Evolutionary conservation across 2,888 invertebrate genomes (phyloP), one percentile per base, ranked within the genome.

Genomic region (Baronia brevicornis): DNA sequence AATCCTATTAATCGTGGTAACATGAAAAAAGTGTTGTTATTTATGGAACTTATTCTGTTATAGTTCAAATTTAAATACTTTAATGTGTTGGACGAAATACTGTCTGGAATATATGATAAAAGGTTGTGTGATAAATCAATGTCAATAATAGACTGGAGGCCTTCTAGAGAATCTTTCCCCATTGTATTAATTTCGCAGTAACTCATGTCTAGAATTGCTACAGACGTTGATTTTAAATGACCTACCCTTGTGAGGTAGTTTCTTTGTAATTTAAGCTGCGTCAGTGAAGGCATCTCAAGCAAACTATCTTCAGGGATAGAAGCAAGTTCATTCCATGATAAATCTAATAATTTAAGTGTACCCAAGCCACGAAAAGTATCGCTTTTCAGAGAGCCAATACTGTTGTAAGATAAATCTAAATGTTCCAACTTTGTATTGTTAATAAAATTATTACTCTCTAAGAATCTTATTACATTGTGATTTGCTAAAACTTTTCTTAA

Each of bases 251-350:
- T 86, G 1, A 91, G 61, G 48, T 89, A 89, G 57, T 91, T 91
- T 46, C 88, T 80, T 2, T 91, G 89, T 18, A 93, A 54, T 56
- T 89, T 89, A 6, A 93, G 60, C 27, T 82, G 72, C 3, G 80
- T 82, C 13, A 93, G 60, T 1, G 86, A 79, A 7, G 86, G 82
- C 62, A 89, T 91, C 43, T 87, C 80, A 17, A 78, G 61, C 44
- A 93, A 87, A 2, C 87, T 75, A 24, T 87, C 80, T 41, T 87
- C 82, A 33, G 88, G 87, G 41, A 93, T 57, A 3, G 62, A 55
- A 0, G 86, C 84, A 32, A 93, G 84, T 60, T 88, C 88, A 61
- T 93, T 93, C 63, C 85, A 87, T 0, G 93, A 92, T 41, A 93
- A 64, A 63, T 93, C 91, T 28, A 93, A 67, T 38, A 75, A 63